Base-by-base conservation (phyloP, 2,888 invertebrate species). In the Stenoptilia bipunctidactyla region DNA sequence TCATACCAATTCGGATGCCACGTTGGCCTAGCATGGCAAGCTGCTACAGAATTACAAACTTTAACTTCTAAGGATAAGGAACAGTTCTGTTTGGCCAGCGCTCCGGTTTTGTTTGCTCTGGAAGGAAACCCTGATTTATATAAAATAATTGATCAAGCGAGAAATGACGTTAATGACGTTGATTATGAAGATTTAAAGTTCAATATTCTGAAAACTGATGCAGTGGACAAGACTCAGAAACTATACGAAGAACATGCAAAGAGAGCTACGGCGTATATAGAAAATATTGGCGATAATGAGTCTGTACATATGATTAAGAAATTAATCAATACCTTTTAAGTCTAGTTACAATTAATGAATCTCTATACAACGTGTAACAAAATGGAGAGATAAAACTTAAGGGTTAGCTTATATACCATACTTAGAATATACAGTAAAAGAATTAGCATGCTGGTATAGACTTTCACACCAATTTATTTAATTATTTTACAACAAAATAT, bases 1-100 rank as follows among this genome's bases (percentile, higher is more conserved):
- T 94, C 92, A 0, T 92, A 90, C 57, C 85, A 90, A 41, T 94
- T 94, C 64, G 94, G 94, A 1, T 90, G 92, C 56, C 91, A 93
- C 64, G 85, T 93, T 6, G 93, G 93, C 2, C 79, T 92, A 38
- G 92, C 93, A 1, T 92, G 92, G 90, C 94, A 94, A 80, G 91
- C 91, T 1, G 72, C 76, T 27, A 65, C 69, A 0, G 83, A 84
- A 60, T 43, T 82, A 2, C 72, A 76, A 38, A 67, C 64, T 6
- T 43, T 57, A 55, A 87, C 49, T 71, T 90, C 70, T 70, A 90
- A 63, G 85, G 92, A 38, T 88, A 82, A 79, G 50, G 74, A 75
- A 5, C 90, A 90, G 46, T 92, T 92, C 57, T 90, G 89, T 62
- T 71, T 95, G 39, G 90, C 93, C 2, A 91, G 91, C 48, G 94